Conservation (phyloP, 2,888 invertebrate species). For the Chrysotoxum bicinctum region DNA sequence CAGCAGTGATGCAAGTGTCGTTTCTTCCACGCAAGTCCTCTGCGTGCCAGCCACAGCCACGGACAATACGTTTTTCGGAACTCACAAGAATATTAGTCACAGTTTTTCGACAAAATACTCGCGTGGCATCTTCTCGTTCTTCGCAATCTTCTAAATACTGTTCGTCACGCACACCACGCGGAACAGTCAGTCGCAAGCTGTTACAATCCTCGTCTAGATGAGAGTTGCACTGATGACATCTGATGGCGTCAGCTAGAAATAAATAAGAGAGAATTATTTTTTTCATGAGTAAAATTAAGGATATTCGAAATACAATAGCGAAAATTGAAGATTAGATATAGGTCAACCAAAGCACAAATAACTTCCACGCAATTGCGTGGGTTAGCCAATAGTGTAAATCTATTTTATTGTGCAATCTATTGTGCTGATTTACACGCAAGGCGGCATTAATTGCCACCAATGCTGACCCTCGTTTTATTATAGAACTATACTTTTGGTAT, state of each 20-base stretch:
- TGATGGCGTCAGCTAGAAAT: slow-evolving; percentile 82
- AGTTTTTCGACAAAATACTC: slow-evolving; percentile 87
- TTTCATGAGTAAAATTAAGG: background rate
- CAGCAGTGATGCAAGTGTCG: slow-evolving; percentile 84
- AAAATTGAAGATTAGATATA: slow-evolving; percentile 1
- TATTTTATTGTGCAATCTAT: background rate
- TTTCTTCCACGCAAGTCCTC: slow-evolving; percentile 55
- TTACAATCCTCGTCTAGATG: slow-evolving; percentile 86
- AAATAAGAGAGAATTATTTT: background rate
- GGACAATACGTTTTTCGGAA: slow-evolving; percentile 82
- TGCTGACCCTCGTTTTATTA: slow-evolving; percentile 13
- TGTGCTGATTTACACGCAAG: slow-evolving; percentile 52
- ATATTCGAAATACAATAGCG: slow-evolving; percentile 54
- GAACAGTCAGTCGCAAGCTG: slow-evolving; percentile 83
- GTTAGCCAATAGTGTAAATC: background rate
- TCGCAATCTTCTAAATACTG: slow-evolving; percentile 82
- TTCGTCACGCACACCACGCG: slow-evolving; percentile 79
- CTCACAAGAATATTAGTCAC: slow-evolving; percentile 83
- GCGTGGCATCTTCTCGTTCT: slow-evolving; percentile 76
- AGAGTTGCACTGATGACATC: slow-evolving; percentile 90
- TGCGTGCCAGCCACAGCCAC: slow-evolving; percentile 85
- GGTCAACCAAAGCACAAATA: background rate
- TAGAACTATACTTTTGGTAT: background rate
- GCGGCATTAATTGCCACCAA: slow-evolving; percentile 28
- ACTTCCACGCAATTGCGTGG: slow-evolving; percentile 22